A percentile compares a stretch with the other conserved stretches of the same genome.
Conservation (phyloP, 2,797 vertebrate species). For the Acanthis flammea region DNA sequence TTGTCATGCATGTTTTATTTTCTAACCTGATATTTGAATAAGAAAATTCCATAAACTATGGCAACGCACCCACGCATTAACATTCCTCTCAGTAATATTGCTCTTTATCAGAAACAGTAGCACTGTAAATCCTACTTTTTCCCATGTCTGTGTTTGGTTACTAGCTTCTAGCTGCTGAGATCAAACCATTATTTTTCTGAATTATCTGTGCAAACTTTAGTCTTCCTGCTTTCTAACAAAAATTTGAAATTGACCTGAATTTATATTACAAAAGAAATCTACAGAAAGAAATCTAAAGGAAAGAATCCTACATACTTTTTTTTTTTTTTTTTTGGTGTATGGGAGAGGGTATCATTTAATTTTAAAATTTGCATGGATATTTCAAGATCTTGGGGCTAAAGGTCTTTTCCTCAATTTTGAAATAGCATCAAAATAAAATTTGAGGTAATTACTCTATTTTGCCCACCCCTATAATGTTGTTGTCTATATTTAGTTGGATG, state of each 20-base stretch:
- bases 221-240: neutral
- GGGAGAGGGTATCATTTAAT: neutral
- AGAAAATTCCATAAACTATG: neutral
- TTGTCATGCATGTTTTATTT: neutral
- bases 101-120: neutral
- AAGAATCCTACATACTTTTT: neutral
- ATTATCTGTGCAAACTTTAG: neutral
- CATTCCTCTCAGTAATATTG: neutral
- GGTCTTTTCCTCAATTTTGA: neutral
- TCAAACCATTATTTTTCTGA: neutral
- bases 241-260: neutral
- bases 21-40: neutral
- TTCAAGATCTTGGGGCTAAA: neutral
- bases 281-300: neutral
- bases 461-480: neutral
- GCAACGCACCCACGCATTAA: fast-evolving
- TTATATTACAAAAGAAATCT: neutral
- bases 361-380: neutral
- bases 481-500: neutral
- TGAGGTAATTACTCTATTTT: neutral
- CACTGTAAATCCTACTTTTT: neutral
- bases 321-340: neutral
- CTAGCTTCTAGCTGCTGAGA: neutral
- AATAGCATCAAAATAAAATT: neutral
- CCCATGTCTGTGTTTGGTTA: neutral